Conservation (phyloP, 2,113 vertebrate genomes). For the Pycnonotus jocosus region DNA sequence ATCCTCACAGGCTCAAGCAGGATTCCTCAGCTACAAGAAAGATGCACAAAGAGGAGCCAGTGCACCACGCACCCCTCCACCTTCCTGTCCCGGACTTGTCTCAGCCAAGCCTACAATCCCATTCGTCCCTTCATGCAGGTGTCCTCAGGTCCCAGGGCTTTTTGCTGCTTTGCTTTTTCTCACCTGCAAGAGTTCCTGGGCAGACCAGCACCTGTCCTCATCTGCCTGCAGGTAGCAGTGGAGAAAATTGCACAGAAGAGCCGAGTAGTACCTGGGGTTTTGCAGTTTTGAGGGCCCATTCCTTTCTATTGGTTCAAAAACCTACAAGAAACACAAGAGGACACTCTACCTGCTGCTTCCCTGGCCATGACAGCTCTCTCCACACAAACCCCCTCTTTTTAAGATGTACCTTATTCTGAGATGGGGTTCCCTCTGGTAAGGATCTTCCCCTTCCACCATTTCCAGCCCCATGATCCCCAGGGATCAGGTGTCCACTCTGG, state of each 20-base stretch:
- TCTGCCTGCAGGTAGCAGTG: not conserved
- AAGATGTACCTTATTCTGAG: not conserved
- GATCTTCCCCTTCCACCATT: not conserved
- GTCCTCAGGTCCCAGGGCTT: not conserved
- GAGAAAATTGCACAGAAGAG: not conserved
- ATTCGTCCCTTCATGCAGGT: no score
- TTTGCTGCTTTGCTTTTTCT: not conserved
- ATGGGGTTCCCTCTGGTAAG: not conserved
- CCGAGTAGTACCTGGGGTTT: not conserved
- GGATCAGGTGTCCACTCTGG: not conserved
- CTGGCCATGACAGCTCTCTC: not conserved
- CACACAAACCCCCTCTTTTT: rapidly evolving
- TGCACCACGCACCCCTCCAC: no score
- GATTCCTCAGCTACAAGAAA: no score
- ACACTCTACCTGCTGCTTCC: not conserved
- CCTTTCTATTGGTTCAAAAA: not conserved
- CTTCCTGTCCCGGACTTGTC: no score
- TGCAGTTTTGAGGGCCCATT: not conserved
- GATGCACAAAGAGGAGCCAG: no score
- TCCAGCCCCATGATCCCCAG: not conserved
- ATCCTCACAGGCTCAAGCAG: no score
- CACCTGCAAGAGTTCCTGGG: not conserved
- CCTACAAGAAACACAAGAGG: not conserved
- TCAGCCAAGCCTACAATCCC: no score
- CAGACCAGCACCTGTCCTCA: not conserved